Conservation (phyloP, 2,888 invertebrate genomes). For the Asteroscopus sphinx region DNA sequence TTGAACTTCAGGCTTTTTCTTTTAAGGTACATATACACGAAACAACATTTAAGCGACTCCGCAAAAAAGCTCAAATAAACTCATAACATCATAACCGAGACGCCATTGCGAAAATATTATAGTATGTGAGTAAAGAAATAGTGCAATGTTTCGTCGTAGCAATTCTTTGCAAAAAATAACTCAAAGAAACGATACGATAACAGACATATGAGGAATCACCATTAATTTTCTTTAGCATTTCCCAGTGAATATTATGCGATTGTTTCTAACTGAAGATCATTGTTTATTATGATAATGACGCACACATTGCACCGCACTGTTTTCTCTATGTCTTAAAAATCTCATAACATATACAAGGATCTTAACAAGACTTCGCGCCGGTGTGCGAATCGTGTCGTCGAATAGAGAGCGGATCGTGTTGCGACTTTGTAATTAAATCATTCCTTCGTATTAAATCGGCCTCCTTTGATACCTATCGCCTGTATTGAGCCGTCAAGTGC, state of each 20-base stretch:
- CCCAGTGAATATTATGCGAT: background rate
- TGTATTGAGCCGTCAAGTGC: constrained; percentile 75
- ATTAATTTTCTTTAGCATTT: background rate
- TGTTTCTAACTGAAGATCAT: no score
- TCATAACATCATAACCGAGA: constrained; percentile 26
- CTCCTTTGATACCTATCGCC: constrained; percentile 76
- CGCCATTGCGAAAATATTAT: constrained; percentile 2
- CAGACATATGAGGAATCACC: no score
- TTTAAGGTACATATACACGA: constrained; percentile 64
- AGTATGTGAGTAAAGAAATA: constrained; percentile 12
- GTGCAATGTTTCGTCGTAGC: constrained; percentile 9
- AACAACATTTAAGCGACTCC: constrained; percentile 55
- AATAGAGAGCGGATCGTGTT: constrained; percentile 72
- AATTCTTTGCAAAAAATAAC: background rate
- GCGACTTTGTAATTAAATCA: constrained; percentile 83
- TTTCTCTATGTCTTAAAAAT: constrained; percentile 7
- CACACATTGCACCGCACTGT: constrained; percentile 3
- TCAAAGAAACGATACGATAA: background rate
- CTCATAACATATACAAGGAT: constrained; percentile 43
- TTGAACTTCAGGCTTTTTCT: constrained; percentile 78
- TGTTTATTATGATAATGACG: background rate
- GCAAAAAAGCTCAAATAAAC: constrained; percentile 30
- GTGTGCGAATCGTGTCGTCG: constrained; percentile 56
- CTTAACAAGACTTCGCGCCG: constrained; percentile 35
- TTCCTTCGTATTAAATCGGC: constrained; percentile 80